Evolutionary conservation across 2,888 invertebrate species (phyloP), one percentile per base, ranked within the genome.

Genomic region (Drosophila neonasuta): DNA sequence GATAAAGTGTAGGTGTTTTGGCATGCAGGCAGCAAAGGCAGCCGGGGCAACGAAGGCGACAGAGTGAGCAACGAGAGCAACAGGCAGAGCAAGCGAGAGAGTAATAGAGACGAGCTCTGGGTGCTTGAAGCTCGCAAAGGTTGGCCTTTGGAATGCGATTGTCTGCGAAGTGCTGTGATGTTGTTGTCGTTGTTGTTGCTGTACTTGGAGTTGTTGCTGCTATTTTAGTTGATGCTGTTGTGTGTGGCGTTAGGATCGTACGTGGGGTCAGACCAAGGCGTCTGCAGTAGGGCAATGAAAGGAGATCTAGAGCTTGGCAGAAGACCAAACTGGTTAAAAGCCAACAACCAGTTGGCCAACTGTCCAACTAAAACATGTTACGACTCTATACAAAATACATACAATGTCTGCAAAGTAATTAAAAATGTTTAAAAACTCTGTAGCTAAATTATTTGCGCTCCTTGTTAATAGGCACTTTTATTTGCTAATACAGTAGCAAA

Each of bases 181-280:
- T 46, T 62, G 68, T 17, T 41, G 50, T 13, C 30, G 41, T 63
- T 17, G 46, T 49, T 55, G 64, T 49, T 34, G 34, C 58, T 29
- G 15, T 10, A 24, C 29, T 10, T 51, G 44, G 24, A 24, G 24
- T 24, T 63, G 52, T 13, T 58, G 64, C 48, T 36, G 45, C 56
- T 52, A 41, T 15, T 17, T 13, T 9, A 11, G 15, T 52, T 42
- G 15, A 4, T 41, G 44, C 36, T 54, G 48, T 42, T 62, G 50
- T 61, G 65, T 58, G 52, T 68, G 59, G 80, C 77, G 71, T 71
- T 80, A 71, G 74, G 65, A 77, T 50, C 80, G 77, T 85, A 80
- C 86, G 86, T 82, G 80, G 83, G 83, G 80, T 80, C 80, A 80
- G 71, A 49, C 55, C 59, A 57, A 71, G 80, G 80, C 80, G 74